Conservation (phyloP, 2,888 invertebrate genomes). For the Petrolisthes manimaculis region DNA sequence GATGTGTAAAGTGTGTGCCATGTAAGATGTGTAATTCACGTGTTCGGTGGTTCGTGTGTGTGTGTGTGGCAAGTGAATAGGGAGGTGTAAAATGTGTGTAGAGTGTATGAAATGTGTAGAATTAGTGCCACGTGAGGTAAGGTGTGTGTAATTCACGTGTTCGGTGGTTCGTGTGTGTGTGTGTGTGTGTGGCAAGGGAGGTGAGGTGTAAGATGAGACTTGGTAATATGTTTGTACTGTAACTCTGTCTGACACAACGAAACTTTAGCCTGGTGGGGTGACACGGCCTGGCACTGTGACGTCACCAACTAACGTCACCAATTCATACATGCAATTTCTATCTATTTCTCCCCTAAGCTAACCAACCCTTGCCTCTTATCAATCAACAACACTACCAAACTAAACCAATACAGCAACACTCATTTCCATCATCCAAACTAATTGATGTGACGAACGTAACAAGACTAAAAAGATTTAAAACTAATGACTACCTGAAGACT, state of each 20-base stretch:
- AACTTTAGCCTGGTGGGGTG: constrained; percentile 21
- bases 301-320: constrained; percentile 11
- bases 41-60: too few species aligned
- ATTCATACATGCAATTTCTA: too few species aligned
- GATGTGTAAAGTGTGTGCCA: background rate
- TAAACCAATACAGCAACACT: too few species aligned
- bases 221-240: background rate
- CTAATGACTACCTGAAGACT: too few species aligned
- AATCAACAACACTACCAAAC: too few species aligned
- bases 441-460: too few species aligned
- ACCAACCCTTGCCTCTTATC: too few species aligned
- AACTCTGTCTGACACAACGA: constrained; percentile 12
- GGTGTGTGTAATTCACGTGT: background rate
- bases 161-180: background rate
- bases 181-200: background rate
- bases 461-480: too few species aligned
- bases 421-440: too few species aligned
- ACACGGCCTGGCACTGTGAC: constrained; percentile 57
- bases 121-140: background rate
- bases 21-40: background rate
- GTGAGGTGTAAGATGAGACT: constrained; percentile 7
- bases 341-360: too few species aligned
- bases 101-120: background rate
- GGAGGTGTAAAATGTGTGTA: background rate
- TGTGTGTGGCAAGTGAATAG: too few species aligned